A percentile compares a stretch with the other conserved stretches of the same genome.
phyloP scores from a whole-genome alignment of 2,113 vertebrate species.

The Cathartes aura region DNA sequence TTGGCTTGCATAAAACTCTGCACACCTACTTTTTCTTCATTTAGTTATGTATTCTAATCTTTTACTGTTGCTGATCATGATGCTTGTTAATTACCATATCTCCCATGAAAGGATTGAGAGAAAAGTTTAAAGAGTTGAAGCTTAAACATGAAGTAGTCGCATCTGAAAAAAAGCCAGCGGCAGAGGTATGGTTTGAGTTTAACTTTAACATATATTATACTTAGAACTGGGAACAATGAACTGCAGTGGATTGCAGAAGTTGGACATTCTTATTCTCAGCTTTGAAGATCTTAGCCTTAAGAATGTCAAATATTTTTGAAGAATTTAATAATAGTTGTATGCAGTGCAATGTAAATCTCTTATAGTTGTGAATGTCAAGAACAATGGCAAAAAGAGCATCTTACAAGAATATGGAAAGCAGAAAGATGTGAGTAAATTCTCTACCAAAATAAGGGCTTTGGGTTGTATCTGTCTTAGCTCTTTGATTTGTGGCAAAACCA shows the following conservation, averaged over 20 bases:
- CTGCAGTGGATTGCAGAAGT: background rate
- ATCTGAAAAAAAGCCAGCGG: background rate
- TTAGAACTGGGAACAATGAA: background rate
- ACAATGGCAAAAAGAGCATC: background rate
- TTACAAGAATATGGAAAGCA: background rate
- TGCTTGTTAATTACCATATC: background rate
- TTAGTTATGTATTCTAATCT: background rate
- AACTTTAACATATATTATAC: background rate
- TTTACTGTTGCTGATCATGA: background rate
- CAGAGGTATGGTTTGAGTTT: background rate
- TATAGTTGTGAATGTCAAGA: background rate
- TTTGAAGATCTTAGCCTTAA: slow-evolving; percentile 34
- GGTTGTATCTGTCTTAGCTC: background rate
- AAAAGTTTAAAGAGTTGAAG: background rate
- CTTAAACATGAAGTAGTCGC: background rate
- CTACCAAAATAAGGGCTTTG: background rate
- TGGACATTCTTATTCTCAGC: background rate
- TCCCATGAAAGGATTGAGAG: background rate
- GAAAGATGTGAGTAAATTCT: background rate
- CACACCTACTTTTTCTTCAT: background rate
- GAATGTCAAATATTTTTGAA: background rate
- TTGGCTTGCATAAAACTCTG: background rate
- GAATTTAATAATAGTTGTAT: slow-evolving; percentile 2
- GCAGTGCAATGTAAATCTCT: background rate
- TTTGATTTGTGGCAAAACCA: background rate